Base-by-base conservation (phyloP, 2,113 vertebrate genomes). In the Odocoileus hemionus region DNA sequence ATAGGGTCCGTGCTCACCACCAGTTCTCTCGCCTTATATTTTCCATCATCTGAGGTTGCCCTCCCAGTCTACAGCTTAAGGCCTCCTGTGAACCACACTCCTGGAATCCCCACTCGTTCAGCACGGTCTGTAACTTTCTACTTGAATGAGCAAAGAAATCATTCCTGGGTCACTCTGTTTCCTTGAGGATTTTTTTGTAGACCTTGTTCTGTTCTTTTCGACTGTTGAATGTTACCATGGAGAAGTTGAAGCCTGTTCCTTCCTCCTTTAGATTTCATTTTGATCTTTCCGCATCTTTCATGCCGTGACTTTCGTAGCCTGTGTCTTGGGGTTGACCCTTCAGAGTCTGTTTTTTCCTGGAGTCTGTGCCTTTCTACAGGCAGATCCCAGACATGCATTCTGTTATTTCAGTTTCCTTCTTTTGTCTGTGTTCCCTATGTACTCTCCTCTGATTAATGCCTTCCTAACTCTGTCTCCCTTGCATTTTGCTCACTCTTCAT, bases 41-140 rank as follows among this genome's bases (percentile, higher is more conserved):
- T 50, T 11, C 17, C 26, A 0, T 28, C 25, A 1, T 26, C 45
- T 21, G 17, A 58, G 82, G 55, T 0, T 21, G 36, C 60, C 78
- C 10, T 50, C 57, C 0, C 0, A 13, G 14, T 7, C 25, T 30
- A 1, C 1, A 30, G n/a, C 39, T 9, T n/a, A 39, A 47, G 45
- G 43, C 33, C 33, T 86, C 30, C 1, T 10, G 25, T 12, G 33
- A 58, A 10, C 60, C 28, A 2, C 43, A 5, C 28, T 52, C 76
- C 54, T 14, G 43, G 76, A 60, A 74, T 76, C 60, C n/a, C 57
- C 3, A 0, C n/a, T 12, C 17, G 0, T 47, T 23, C n/a, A 30
- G 50, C 54, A 25, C 0, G 2, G 26, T 28, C 54, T 61, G 19
- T 55, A 3, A 30, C 45, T 80, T 55, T 80, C 70, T 47, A 58